phyloP scores from a whole-genome alignment of 2,888 invertebrate genomes.

The Oeneis ivallda region DNA sequence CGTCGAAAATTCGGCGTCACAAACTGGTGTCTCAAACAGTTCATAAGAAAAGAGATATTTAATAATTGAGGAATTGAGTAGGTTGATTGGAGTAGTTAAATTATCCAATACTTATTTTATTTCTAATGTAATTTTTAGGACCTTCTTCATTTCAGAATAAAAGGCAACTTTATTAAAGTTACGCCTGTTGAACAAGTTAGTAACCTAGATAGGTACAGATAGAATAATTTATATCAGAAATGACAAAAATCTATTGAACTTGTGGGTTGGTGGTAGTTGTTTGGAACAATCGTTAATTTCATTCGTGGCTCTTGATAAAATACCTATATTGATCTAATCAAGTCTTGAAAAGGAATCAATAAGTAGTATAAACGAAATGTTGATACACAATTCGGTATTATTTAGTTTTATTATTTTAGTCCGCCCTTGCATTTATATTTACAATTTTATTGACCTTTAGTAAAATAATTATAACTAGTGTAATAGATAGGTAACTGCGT shows the following conservation, averaged over 20 bases:
- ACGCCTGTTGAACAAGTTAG: not conserved
- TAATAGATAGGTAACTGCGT: constrained; percentile 46
- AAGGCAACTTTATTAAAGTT: not conserved
- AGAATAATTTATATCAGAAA: not conserved
- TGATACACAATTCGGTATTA: not conserved
- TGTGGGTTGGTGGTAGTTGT: not conserved
- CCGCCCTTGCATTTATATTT: constrained; percentile 29
- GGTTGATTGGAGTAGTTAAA: constrained; percentile 20
- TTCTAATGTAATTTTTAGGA: not conserved
- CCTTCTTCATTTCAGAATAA: not conserved
- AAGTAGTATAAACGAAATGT: not conserved
- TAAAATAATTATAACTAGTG: constrained; percentile 28
- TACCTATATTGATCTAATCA: not conserved
- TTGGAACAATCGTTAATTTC: not conserved
- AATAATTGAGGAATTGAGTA: constrained; percentile 23
- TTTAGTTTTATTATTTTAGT: constrained; percentile 13
- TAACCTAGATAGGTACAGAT: not conserved
- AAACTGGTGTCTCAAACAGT: constrained; percentile 3
- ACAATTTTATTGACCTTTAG: constrained; percentile 2
- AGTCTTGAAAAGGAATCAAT: not conserved
- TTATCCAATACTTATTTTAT: constrained; percentile 22
- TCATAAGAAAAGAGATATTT: constrained; percentile 19
- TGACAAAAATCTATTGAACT: not conserved
- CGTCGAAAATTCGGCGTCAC: not conserved
- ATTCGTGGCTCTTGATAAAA: not conserved